Conservation (phyloP, 2,113 vertebrate species). For the Chaetorhynchus papuensis region DNA sequence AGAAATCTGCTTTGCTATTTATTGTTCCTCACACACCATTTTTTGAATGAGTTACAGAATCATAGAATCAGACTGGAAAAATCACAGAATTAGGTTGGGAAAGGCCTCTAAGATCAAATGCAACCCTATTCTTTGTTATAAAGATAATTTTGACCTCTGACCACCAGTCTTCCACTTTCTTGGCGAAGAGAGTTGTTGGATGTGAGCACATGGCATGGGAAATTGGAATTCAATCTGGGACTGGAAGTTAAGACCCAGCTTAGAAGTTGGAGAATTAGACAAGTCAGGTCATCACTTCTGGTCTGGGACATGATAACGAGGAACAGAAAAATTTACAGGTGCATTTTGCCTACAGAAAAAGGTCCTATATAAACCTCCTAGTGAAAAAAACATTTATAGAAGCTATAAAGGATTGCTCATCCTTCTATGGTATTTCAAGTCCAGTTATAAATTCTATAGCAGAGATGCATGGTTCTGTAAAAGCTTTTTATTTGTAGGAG, state of each 20-base stretch:
- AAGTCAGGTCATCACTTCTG: not conserved
- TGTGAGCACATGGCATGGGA: not conserved
- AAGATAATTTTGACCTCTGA: not conserved
- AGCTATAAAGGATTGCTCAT: not conserved
- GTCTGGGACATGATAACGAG: not conserved
- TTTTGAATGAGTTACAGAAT: not conserved
- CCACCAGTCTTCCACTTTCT: not conserved
- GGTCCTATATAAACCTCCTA: not conserved
- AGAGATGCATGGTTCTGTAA: not conserved
- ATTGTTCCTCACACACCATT: not conserved
- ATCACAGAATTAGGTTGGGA: not conserved
- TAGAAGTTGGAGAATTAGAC: not conserved
- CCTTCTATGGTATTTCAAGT: not conserved
- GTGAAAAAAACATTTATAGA: not conserved
- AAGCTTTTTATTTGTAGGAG: not conserved
- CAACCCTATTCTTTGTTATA: not conserved
- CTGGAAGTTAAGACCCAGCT: not conserved
- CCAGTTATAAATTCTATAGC: not conserved
- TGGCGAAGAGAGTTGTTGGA: not conserved
- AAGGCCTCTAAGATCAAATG: not conserved
- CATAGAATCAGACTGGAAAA: not conserved
- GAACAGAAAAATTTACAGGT: not conserved
- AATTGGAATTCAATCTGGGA: not conserved
- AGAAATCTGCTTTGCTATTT: not conserved
- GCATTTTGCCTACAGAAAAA: not conserved